phyloP scores from a whole-genome alignment of 2,888 invertebrate genomes.

The Chymomyza procnemis region DNA sequence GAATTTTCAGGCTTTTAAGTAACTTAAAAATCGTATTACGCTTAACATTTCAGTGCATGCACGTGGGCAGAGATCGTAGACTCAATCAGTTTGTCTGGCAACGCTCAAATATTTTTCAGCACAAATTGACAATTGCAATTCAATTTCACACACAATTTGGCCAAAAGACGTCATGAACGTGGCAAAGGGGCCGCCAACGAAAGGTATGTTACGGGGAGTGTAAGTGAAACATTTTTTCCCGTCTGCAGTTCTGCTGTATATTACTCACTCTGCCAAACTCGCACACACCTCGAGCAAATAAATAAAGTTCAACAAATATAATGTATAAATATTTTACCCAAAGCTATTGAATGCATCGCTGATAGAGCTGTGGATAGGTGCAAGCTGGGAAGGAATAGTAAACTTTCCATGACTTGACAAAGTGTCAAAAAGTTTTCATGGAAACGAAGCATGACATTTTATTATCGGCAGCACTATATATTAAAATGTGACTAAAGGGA shows the following conservation, averaged over 20 bases:
- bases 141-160: constrained; percentile 70
- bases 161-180: constrained; percentile 54
- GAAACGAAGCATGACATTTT: constrained; percentile 32
- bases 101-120: constrained; percentile 54
- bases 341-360: constrained; percentile 53
- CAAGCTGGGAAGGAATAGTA: constrained; percentile 20
- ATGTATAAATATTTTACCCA: constrained; percentile 10
- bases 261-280: not conserved
- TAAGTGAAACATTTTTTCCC: constrained; percentile 37
- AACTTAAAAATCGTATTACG: constrained; percentile 53
- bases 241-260: not conserved
- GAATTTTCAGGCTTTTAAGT: too few species aligned
- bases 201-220: constrained; percentile 52
- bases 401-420: not conserved
- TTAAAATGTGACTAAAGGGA: not conserved
- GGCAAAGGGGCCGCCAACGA: constrained; percentile 42
- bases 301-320: constrained; percentile 46
- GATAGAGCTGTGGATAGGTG: constrained; percentile 60
- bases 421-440: not conserved
- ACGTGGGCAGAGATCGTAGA: constrained; percentile 37
- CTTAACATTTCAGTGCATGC: constrained; percentile 35
- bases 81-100: constrained; percentile 56
- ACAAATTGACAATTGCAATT: constrained; percentile 69
- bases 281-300: not conserved
- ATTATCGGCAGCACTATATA: constrained; percentile 18